Base-by-base conservation (phyloP, 2,888 invertebrate species). In the Masnerella sp. region DNA sequence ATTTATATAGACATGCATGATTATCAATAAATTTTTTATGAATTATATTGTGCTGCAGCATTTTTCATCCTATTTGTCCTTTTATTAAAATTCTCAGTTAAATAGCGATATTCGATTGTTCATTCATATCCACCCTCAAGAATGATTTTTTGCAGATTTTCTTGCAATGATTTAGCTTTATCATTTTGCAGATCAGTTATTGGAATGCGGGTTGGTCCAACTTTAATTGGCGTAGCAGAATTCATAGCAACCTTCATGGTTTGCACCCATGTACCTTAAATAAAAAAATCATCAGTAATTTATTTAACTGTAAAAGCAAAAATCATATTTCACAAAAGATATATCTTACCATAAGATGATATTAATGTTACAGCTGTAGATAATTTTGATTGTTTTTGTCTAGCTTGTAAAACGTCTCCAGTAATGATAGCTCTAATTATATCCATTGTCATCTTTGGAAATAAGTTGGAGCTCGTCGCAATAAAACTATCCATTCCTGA, bases 401-500 rank as follows among this genome's bases (percentile, higher is more conserved):
- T 89, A 0, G 92, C 92, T 70, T 84, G 87, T 0, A 81, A 79
- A 0, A 90, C 80, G 45, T 90, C 88, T 3, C 89, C 89, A 5
- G 58, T 64, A 47, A 88, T 88, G 3, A 91, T 88, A 18, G 89
- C 89, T 9, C 89, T 84, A 45, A 91, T 79, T 73, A 94, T 92
- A 49, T 90, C 87, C 5, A 89, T 84, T 8, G 90, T 90, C 15
- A 90, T 82, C 74, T 89, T 88, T 0, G 93, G 93, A 80, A 91
- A 90, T 75, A 94, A 88, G 82, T 93, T 95, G 69, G 91, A 89
- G 1, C 92, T 89, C 0, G 94, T 93, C 32, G 93, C 91, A 74
- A 95, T 94, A 25, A 91, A 90, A 2, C 94, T 94, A 79, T 91
- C 91, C 79, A 94, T 92, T 34, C 94, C 95, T 3, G 93, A 83